Percentiles rank a stretch among this genome's conserved stretches.
Conservation (phyloP, 2,888 invertebrate genomes). For the Venusia cambrica region DNA sequence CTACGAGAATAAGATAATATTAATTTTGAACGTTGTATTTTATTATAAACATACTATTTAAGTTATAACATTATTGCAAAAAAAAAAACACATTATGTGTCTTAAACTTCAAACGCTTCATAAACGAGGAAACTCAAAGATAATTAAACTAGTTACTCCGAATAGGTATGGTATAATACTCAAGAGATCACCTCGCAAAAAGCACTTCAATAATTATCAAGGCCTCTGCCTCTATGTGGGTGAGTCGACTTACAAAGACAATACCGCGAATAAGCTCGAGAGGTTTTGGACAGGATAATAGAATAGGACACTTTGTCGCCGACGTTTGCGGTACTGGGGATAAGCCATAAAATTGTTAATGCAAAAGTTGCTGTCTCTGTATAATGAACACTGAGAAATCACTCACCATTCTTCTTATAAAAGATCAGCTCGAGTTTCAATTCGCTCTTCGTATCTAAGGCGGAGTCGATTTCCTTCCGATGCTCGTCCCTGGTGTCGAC, state of each 20-base stretch:
- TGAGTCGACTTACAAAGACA: conserved; percentile 11
- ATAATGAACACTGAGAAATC: too few relatives aligned
- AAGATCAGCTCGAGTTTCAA: conserved; percentile 96
- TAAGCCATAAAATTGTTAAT: too few relatives aligned
- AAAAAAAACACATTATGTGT: too few relatives aligned
- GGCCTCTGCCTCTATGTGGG: conserved; percentile 8
- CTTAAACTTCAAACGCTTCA: too few relatives aligned
- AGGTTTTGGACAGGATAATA: conserved; percentile 18
- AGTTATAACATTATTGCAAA: too few relatives aligned
- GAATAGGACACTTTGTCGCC: conserved; percentile 14
- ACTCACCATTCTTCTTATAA: conserved; percentile 96
- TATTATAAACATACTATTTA: too few relatives aligned
- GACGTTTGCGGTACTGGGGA: conserved; percentile 9
- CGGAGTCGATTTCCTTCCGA: conserved; percentile 92
- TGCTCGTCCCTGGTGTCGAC: conserved; percentile 94
- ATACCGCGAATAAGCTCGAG: conserved; percentile 11
- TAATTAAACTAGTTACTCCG: too few relatives aligned
- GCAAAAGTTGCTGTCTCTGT: too few relatives aligned
- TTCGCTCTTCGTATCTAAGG: conserved; percentile 94
- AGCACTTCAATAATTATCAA: conserved; percentile 4
- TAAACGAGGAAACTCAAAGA: too few relatives aligned
- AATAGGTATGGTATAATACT: too few relatives aligned
- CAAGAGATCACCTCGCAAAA: conserved; percentile 3
- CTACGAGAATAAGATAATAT: too few relatives aligned
- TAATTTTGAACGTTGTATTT: too few relatives aligned